Conservation (phyloP, 2,888 invertebrate genomes). For the Heliconius charithonia region DNA sequence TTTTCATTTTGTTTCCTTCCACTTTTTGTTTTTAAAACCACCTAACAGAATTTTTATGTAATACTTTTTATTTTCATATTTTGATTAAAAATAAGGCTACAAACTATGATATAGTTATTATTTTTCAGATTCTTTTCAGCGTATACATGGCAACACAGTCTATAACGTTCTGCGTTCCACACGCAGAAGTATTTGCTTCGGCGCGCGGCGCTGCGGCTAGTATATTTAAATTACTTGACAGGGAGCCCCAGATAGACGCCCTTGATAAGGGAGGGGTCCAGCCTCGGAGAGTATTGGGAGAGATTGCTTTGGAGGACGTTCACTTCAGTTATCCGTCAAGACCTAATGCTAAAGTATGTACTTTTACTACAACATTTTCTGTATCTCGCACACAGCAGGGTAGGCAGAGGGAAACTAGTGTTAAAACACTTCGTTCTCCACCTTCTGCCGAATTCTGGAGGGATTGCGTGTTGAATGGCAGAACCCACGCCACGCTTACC, state of each 20-base stretch:
- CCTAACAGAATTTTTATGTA: background rate
- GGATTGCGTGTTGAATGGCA: too few relatives aligned
- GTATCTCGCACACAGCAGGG: too few relatives aligned
- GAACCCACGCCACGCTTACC: too few relatives aligned
- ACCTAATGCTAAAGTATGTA: conserved; percentile 86
- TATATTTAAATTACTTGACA: conserved; percentile 89
- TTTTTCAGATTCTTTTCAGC: conserved; percentile 86
- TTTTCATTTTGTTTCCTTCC: background rate
- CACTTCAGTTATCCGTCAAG: conserved; percentile 91
- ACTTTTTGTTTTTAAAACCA: background rate
- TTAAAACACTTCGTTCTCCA: too few relatives aligned
- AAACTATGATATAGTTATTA: background rate
- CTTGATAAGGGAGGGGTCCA: conserved; percentile 84
- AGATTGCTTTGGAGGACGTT: conserved; percentile 87
- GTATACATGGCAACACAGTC: conserved; percentile 91
- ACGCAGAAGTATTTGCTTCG: conserved; percentile 88
- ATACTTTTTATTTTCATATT: background rate
- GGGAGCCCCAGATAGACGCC: conserved; percentile 88
- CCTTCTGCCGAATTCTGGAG: too few relatives aligned
- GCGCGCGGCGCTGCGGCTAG: conserved; percentile 89
- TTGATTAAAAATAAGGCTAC: too few relatives aligned
- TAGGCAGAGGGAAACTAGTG: too few relatives aligned
- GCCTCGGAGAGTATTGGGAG: conserved; percentile 85
- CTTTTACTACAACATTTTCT: background rate
- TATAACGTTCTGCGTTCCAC: conserved; percentile 89